Evolutionary conservation across 2,888 invertebrate genomes (phyloP), one percentile per base, ranked within the genome.

Genomic region (Cataglyphis rosenhaueri): DNA sequence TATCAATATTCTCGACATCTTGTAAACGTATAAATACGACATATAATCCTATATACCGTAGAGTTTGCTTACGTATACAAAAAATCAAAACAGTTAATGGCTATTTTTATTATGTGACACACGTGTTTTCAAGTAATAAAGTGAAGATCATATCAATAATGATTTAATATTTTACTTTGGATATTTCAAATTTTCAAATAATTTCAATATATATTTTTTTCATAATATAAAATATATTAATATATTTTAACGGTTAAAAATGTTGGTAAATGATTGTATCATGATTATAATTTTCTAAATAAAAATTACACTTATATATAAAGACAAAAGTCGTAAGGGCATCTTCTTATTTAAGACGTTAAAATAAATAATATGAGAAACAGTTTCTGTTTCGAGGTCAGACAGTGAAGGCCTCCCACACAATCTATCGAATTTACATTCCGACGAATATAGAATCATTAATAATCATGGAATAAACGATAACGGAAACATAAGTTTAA

Each of bases 251-350:
- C 21, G 1, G 12, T 48, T 21, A 62, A 15, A 35, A 48, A 52
- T n/a, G 15, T 44, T 25, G 25, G 25, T 25, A 25, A 25, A 21
- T 8, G n/a, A 1, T 65, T 21, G 18, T 12, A 44, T 9, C 6
- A 9, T 21, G 3, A n/a, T 10, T 68, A 44, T 78, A 59, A 68
- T 44, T 70, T 18, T 68, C 59, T 70, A 35, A 61, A 61, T 78
- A 44, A 70, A 78, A 78, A 59, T 21, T 78, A 59, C 25, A 78
- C 32, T 70, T 70, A 70, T 32, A 59, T 59, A 32, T 68, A 68
- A 78, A 44, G 44, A 78, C 21, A 59, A 57, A 25, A 25, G 59
- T 32, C 29, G n/a, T 66, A 66, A 4, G 48, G n/a, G 5, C 10
- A 32, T 2, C 21, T 21, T 70, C 32, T 68, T 35, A 44, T 44